phyloP scores from a whole-genome alignment of 2,888 invertebrate genomes.

The Apodemia zela region DNA sequence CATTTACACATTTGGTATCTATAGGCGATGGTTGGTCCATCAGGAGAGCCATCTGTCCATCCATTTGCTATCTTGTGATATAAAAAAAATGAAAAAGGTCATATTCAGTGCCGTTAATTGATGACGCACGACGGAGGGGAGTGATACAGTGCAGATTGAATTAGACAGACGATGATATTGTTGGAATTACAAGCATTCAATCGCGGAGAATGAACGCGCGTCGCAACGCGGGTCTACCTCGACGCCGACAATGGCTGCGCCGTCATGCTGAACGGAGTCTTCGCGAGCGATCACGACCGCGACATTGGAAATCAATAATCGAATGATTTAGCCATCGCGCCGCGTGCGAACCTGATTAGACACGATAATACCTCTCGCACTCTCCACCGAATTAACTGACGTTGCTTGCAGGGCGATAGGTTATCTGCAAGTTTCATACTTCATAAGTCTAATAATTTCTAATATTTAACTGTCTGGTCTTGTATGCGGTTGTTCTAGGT shows the following conservation, averaged over 20 bases:
- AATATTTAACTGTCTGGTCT: conserved; percentile 49
- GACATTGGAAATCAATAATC: conserved; percentile 80
- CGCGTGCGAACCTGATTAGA: conserved; percentile 80
- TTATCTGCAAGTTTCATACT: conserved; percentile 57
- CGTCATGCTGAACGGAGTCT: conserved; percentile 70
- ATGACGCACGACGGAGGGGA: conserved; percentile 53
- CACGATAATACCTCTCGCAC: conserved; percentile 69
- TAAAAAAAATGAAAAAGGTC: conserved; percentile 36
- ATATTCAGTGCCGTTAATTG: conserved; percentile 38
- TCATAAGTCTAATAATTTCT: conserved; percentile 62
- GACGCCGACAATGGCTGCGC: conserved; percentile 67
- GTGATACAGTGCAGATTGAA: conserved; percentile 57
- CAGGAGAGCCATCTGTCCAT: no score
- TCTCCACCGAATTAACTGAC: conserved; percentile 52
- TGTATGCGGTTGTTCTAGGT: neutral
- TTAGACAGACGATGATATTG: conserved; percentile 71
- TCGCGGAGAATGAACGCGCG: conserved; percentile 66
- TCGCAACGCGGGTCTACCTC: conserved; percentile 49
- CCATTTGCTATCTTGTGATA: no score
- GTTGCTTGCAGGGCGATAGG: conserved; percentile 55
- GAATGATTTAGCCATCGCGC: conserved; percentile 79
- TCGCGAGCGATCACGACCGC: conserved; percentile 77
- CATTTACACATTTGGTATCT: no score
- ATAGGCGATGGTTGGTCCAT: no score
- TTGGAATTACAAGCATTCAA: conserved; percentile 78